Base-by-base conservation (phyloP, 2,113 vertebrate genomes). In the Dissostichus mawsoni region DNA sequence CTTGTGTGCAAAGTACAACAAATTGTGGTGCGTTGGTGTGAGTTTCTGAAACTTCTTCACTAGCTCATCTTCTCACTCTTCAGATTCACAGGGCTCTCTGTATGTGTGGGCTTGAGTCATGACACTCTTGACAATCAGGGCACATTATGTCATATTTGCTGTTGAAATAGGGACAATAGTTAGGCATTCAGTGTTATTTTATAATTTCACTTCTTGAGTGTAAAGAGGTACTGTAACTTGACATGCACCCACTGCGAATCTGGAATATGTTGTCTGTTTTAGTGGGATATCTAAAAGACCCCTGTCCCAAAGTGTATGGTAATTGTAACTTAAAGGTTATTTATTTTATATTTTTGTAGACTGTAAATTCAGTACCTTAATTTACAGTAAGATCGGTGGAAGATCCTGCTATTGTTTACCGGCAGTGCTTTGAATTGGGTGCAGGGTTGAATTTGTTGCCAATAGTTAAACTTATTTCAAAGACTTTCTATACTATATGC, bases 21-120 rank as follows among this genome's bases (percentile, higher is more conserved):
- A 74, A 66, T 73, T 81, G 73, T 74, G 74, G 74, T 69, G 84
- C 52, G 62, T 83, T 83, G 83, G 80, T 80, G 85, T 78, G 67
- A 78, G 44, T 75, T 81, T 84, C 53, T 80, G 62, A 83, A 78
- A 72, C 69, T 67, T 83, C 33, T 66, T 83, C 76, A 81, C 55
- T 52, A 69, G 55, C 57, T 83, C 9, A 12, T 76, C 64, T 81
- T 83, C 59, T 73, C 79, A 76, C 67, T 55, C 18, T 55, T 78
- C 64, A 71, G 47, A 71, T 56, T 69, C 78, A 73, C 63, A 20
- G 18, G 23, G 45, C 33, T 55, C 71, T 65, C 23, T 67, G 50
- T 41, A 69, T 64, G 75, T 78, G 83, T 70, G 56, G 64, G 64
- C 62, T 69, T 71, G 61, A 72, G 44, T 84, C 75, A 80, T 80